Base-by-base conservation (phyloP, 2,888 invertebrate genomes). In the Volucella inflata region DNA sequence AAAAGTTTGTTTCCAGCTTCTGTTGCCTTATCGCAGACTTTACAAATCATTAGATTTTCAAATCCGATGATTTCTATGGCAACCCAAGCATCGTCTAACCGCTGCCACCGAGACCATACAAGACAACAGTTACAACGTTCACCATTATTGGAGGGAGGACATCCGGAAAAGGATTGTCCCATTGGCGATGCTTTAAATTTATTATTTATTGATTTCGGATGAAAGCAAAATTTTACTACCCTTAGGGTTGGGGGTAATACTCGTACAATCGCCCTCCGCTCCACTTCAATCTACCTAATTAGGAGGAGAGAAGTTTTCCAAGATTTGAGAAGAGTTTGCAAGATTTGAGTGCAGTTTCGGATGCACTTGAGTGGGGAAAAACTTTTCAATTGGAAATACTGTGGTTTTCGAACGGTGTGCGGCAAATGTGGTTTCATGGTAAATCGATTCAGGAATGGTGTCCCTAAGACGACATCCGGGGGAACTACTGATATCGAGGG, bases 1-100 rank as follows among this genome's bases (percentile, higher is more conserved):
- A 55, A 74, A 68, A 53, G 1, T 67, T 74, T 48, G 53, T 53
- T 46, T 38, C 53, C 46, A 64, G 53, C 65, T 67, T 65, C 50
- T 50, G 59, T 57, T 64, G 71, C 51, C 90, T 90, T 90, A 90
- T 90, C 90, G 88, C 67, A 79, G 89, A 88, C 90, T 90, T 90
- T 90, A 90, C 90, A 90, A 90, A 90, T 90, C 90, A 90, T 90
- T 90, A 90, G 90, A 90, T 90, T 90, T 90, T 90, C 90, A 89
- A 90, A 90, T 90, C 90, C 89, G 90, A 90, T 90, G 90, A 89
- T 89, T 90, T 90, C 89, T 87, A 89, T 88, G 88, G 87, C 90
- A 44, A 30, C 30, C 30, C 30, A 17, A 17, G 67, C 57, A 67
- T 48, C 48, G 16, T 50, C 38, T 14, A 53, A 11, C 51, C 21